Conservation (phyloP, 2,888 invertebrate genomes). For the Clunio marinus region DNA sequence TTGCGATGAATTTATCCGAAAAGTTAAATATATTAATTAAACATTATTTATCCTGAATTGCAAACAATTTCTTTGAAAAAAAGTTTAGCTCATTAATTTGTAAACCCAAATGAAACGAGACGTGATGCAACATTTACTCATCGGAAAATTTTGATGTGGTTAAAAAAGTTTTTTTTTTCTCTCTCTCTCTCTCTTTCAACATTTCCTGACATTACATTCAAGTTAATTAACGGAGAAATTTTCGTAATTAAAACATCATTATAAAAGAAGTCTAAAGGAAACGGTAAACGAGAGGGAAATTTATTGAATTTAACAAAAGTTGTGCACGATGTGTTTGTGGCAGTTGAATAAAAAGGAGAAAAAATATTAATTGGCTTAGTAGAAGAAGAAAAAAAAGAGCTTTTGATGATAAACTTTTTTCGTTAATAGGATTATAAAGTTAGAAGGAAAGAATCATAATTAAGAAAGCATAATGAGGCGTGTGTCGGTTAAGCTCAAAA, state of each 20-base stretch:
- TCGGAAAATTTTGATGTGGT: too few species aligned
- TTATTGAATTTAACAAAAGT: neutral
- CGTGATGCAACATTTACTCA: too few species aligned
- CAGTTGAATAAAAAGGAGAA: neutral
- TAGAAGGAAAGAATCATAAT: neutral
- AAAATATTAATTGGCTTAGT: neutral
- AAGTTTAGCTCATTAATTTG: too few species aligned
- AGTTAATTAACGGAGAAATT: conserved; percentile 2
- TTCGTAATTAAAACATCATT: conserved; percentile 12
- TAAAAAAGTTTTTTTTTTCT: too few species aligned
- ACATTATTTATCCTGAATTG: too few species aligned
- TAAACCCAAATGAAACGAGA: too few species aligned
- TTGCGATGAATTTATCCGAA: too few species aligned
- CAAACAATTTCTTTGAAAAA: too few species aligned
- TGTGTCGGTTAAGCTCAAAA: neutral
- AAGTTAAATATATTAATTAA: too few species aligned
- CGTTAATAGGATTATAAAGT: neutral
- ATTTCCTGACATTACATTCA: too few species aligned
- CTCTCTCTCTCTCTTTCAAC: neutral
- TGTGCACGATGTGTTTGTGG: neutral
- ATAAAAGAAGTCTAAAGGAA: neutral
- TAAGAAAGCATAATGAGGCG: neutral
- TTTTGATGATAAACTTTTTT: neutral
- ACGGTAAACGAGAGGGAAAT: neutral
- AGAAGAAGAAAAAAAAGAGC: neutral